A percentile compares a stretch with the other conserved stretches of the same genome.
These are phyloP conservation scores for Zelleria hepariella DNA, from an alignment of 2,888 invertebrate species.

Conservation along the genomic window DNA sequence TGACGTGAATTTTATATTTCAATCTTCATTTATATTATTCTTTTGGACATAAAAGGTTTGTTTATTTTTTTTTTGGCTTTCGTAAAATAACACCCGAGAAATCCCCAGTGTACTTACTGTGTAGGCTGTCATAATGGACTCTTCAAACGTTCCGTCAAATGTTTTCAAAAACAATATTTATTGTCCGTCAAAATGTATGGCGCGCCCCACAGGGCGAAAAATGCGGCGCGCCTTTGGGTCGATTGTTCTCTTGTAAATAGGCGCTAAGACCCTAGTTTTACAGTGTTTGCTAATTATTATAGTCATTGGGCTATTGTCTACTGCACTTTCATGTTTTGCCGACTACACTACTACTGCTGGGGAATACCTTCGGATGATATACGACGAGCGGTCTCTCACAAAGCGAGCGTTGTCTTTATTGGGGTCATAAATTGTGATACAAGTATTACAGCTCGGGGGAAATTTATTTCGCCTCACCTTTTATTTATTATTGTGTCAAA, in stretches of 20 bases:
- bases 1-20: too few relatives aligned
- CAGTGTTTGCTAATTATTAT: conserved; percentile 57
- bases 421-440: conserved; percentile 67
- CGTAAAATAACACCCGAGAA: neutral
- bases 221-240: neutral
- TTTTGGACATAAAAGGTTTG: neutral
- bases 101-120: neutral
- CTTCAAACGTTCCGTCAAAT: neutral
- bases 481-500: conserved; percentile 51
- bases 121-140: neutral
- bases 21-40: neutral
- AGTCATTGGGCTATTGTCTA: conserved; percentile 60
- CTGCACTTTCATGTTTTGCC: conserved; percentile 51
- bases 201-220: conserved; percentile 5
- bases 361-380: conserved; percentile 44
- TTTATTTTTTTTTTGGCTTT: neutral
- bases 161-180: too few relatives aligned
- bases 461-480: conserved; percentile 65
- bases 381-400: conserved; percentile 62
- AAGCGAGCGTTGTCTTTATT: conserved; percentile 60
- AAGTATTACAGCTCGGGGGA: conserved; percentile 35
- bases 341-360: conserved; percentile 25
- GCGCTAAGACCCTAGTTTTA: conserved; percentile 31
- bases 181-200: conserved; percentile 16
- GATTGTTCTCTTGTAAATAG: neutral